Evolutionary conservation across 1,140 invertebrate genomes (phyloP), one percentile per base, ranked within the genome.

Genomic region (Drosophila carrolli): DNA sequence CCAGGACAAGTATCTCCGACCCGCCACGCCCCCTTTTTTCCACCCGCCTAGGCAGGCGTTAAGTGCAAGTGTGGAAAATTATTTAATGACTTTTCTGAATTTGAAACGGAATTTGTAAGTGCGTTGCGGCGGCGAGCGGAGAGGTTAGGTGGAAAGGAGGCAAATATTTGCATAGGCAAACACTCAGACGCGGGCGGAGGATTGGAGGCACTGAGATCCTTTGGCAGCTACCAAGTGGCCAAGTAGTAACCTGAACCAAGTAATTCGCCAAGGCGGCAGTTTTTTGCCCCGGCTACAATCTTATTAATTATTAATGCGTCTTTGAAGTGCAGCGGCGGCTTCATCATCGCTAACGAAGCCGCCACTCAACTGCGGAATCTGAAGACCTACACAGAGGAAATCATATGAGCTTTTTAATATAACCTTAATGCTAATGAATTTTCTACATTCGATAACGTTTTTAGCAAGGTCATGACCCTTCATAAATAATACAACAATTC

Each of bases 21-120:
- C 50, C 23, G 14, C 11, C 38, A 9, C n/a, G 38, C 14, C 19
- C 3, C 19, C 40, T 13, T 3, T 50, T 50, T 46, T 50, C 46
- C 27, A 35, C 35, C 59, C 44, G 46, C 32, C 40, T 65, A 59
- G 58, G 44, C 62, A 57, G 54, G 85, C 72, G 61, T 88, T 80
- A 90, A 89, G 85, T 85, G 85, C 81, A 90, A 90, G 74, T 91
- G 83, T 90, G 79, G 82, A 88, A 90, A 90, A 90, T 90, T 86
- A 88, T 91, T 90, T 91, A 90, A 90, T 90, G 88, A 88, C 82
- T 90, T 90, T 90, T 90, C 84, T 75, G 88, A 86, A 90, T 86
- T 88, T 83, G 70, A 90, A 90, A 91, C 88, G 88, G 86, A 90
- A 90, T 90, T 81, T 68, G 74, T 83, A 70, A 83, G 86, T 90